phyloP scores from a whole-genome alignment of 2,888 invertebrate genomes.

The Urechis unicinctus region DNA sequence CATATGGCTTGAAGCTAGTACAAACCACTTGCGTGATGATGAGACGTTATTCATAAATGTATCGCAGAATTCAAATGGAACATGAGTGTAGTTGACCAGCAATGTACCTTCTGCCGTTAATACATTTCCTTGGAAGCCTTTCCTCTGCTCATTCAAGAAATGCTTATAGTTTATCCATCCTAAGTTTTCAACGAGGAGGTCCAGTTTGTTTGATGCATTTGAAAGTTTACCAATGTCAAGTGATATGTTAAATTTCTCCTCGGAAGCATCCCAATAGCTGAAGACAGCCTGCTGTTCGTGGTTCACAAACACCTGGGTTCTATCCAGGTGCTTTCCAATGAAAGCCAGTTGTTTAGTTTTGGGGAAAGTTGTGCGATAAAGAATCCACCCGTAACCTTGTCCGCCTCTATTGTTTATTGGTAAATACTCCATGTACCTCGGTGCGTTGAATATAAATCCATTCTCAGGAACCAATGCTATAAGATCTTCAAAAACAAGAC shows the following conservation, averaged over 20 bases:
- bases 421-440: neutral
- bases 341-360: conserved; percentile 20
- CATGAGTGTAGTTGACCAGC: conserved; percentile 9
- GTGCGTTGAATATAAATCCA: neutral
- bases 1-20: too few relatives aligned
- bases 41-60: too few relatives aligned
- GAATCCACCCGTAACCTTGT: conserved; percentile 57
- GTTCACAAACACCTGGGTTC: conserved; percentile 37
- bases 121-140: conserved; percentile 12
- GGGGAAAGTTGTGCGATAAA: conserved; percentile 51
- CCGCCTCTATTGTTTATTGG: conserved; percentile 52
- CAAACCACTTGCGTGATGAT: too few relatives aligned
- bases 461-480: neutral
- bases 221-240: neutral
- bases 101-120: neutral
- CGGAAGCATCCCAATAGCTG: neutral
- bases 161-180: conserved; percentile 16
- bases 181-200: conserved; percentile 20
- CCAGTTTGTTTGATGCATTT: conserved; percentile 1
- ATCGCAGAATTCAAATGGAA: conserved; percentile 16
- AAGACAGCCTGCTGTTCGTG: neutral
- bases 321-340: conserved; percentile 45
- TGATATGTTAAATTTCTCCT: neutral
- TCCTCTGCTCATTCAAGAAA: conserved; percentile 9
- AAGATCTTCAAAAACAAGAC: conserved; percentile 1